Conservation (phyloP, 2,888 invertebrate species). For the Hydropsyche betteni region DNA sequence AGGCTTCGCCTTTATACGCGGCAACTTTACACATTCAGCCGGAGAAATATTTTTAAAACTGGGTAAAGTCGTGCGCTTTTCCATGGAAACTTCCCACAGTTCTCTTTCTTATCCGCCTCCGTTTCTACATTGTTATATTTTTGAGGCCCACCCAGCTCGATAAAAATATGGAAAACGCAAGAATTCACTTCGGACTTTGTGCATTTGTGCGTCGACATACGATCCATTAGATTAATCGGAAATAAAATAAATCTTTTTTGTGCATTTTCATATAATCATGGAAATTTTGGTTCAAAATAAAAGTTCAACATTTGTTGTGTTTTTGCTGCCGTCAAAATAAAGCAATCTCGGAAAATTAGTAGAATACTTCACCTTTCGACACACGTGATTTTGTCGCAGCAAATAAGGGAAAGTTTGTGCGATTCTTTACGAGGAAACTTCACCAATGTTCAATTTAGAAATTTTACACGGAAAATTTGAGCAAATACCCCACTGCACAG, state of each 20-base stretch:
- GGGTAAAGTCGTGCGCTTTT: constrained; percentile 25
- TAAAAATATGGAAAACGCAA: constrained; percentile 18
- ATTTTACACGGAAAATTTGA: constrained; percentile 36
- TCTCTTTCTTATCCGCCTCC: constrained; percentile 10
- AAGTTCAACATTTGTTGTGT: background rate
- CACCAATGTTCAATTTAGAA: constrained; percentile 37
- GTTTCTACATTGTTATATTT: constrained; percentile 27
- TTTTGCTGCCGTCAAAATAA: background rate
- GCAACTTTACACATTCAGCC: constrained; percentile 34
- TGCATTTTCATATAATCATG: background rate
- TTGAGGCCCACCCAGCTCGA: background rate
- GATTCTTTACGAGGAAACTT: constrained; percentile 35
- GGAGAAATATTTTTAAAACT: constrained; percentile 35
- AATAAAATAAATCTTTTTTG: background rate
- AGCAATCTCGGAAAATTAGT: background rate
- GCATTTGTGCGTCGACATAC: background rate
- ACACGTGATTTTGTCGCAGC: constrained; percentile 31
- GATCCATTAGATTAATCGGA: constrained; percentile 13
- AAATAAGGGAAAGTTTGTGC: constrained; percentile 33
- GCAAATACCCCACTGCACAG: constrained; percentile 30
- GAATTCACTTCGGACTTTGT: background rate
- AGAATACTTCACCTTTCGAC: constrained; percentile 5
- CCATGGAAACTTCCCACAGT: constrained; percentile 4
- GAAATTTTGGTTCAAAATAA: background rate
- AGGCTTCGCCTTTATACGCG: constrained; percentile 16